Evolutionary conservation across 1,140 invertebrate species (phyloP).

Genomic region (Ruditapes philippinarum): DNA sequence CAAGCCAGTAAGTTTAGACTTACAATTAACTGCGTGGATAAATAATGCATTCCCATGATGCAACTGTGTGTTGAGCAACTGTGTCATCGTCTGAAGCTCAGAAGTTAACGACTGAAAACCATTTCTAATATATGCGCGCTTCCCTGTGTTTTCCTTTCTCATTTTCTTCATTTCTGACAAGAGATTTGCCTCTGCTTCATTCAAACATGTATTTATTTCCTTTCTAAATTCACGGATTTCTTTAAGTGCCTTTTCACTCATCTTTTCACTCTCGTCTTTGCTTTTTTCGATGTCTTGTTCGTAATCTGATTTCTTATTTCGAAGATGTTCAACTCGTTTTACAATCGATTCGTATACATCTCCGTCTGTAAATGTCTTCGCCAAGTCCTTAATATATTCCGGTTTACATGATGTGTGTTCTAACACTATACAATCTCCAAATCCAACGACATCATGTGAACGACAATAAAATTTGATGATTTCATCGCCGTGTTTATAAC

Average conservation of each 20-base stretch:
- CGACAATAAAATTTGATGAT: constrained; percentile 6
- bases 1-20: neutral
- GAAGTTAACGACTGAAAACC: neutral
- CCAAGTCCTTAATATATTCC: neutral
- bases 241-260: neutral
- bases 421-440: constrained; percentile 8
- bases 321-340: no score
- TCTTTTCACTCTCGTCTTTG: neutral
- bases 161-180: neutral
- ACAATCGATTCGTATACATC: neutral
- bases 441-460: neutral
- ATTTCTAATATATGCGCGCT: neutral
- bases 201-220: neutral
- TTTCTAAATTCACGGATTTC: neutral
- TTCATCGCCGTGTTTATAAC: neutral
- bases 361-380: neutral
- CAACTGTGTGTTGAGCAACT: neutral
- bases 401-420: neutral
- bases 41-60: neutral
- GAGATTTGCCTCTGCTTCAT: neutral
- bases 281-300: neutral
- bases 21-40: neutral
- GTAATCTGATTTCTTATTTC: neutral
- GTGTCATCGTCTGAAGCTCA: neutral
- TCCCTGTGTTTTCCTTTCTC: neutral